A percentile compares a stretch with the other conserved stretches of the same genome.
Evolutionary conservation across 2,797 vertebrate genomes (phyloP).

Genomic region (Falco naumanni): DNA sequence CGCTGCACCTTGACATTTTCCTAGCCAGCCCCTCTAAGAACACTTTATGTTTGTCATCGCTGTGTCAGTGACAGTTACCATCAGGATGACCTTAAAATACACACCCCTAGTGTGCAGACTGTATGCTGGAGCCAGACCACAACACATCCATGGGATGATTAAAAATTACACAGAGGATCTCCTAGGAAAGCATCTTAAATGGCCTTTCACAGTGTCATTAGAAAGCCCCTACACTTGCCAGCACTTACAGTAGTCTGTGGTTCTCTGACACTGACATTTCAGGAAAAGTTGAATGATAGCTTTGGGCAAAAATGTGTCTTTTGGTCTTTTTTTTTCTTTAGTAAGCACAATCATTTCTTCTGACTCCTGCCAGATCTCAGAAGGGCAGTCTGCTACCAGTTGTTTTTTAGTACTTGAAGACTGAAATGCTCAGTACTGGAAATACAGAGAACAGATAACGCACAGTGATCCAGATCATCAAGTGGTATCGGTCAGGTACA

Average conservation of each 20-base stretch:
- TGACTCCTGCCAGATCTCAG: background rate
- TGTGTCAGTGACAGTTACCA: background rate
- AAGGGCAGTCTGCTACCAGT: background rate
- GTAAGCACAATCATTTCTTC: background rate
- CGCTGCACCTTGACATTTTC: background rate
- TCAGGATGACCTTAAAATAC: background rate
- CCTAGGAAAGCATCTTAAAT: background rate
- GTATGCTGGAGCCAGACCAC: background rate
- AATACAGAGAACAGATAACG: background rate
- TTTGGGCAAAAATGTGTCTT: background rate
- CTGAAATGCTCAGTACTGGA: background rate
- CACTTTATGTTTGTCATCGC: background rate
- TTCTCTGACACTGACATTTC: background rate
- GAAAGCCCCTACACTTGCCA: background rate
- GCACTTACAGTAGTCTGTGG: accelerated
- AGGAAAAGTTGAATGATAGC: background rate
- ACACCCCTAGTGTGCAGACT: background rate
- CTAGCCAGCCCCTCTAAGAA: background rate
- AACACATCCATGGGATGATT: background rate
- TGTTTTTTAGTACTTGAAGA: background rate
- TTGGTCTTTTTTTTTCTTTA: background rate
- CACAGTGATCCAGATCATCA: background rate
- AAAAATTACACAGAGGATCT: background rate
- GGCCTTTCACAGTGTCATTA: background rate
- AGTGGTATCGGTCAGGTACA: background rate